These are phyloP conservation scores for Macrotus californicus DNA, from an alignment of 2,113 vertebrate species.

Conservation along the genomic window DNA sequence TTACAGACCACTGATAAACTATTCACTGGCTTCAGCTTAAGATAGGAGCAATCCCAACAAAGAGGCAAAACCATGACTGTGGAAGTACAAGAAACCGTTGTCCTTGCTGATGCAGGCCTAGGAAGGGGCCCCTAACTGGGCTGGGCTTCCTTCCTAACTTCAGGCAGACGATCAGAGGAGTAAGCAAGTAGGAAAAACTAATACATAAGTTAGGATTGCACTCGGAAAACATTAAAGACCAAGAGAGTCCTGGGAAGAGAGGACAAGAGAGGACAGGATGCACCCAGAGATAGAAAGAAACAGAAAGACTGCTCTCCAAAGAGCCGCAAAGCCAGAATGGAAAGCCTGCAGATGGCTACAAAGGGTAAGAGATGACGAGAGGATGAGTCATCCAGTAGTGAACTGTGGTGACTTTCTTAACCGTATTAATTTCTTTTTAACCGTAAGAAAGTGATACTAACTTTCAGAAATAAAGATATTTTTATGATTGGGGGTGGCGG, in stretches of 20 bases:
- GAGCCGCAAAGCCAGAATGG: background rate
- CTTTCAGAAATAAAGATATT: background rate
- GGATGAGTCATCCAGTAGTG: background rate
- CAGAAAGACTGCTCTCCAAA: background rate
- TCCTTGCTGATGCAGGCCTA: background rate
- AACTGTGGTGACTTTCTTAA: background rate
- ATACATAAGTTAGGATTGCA: background rate
- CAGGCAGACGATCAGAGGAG: background rate
- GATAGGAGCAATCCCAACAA: background rate
- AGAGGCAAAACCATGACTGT: background rate
- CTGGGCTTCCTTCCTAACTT: background rate
- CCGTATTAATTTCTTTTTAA: background rate
- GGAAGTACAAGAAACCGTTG: background rate
- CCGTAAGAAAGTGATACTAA: background rate
- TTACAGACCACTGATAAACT: background rate
- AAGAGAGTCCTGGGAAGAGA: background rate
- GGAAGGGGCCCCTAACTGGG: background rate
- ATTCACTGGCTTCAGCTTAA: background rate
- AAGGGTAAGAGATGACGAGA: background rate
- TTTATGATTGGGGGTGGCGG: background rate
- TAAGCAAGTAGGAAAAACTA: background rate
- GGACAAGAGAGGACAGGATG: background rate
- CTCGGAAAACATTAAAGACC: background rate
- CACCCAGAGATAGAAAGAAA: background rate
- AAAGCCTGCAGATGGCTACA: background rate